Percentiles rank a stretch among this genome's conserved stretches.
Evolutionary conservation across 2,888 invertebrate species (phyloP).

Genomic region (Caenorhabditis wallacei): DNA sequence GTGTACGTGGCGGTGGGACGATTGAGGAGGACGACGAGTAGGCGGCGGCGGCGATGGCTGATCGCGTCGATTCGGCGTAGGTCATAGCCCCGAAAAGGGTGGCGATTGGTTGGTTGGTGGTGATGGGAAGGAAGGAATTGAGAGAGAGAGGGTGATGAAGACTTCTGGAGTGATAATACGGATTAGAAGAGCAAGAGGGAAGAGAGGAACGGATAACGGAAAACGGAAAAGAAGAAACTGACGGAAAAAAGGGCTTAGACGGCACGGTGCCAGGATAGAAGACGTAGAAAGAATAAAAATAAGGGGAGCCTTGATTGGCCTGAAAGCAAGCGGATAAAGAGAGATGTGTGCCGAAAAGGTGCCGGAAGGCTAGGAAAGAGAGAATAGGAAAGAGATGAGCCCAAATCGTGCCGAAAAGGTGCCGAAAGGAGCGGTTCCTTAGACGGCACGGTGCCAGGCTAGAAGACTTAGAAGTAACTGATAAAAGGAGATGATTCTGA

Average conservation of each 20-base stretch:
- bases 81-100: slow-evolving; percentile 50
- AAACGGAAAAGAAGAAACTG: not conserved
- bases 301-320: too few relatives aligned
- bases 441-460: too few relatives aligned
- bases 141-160: too few relatives aligned
- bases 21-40: slow-evolving; percentile 60
- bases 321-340: too few relatives aligned
- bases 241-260: not conserved
- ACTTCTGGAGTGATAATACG: slow-evolving; percentile 16
- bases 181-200: not conserved
- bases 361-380: too few relatives aligned
- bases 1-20: slow-evolving; percentile 65
- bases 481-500: too few relatives aligned
- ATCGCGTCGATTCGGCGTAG: slow-evolving; percentile 59
- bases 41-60: slow-evolving; percentile 44
- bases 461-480: too few relatives aligned
- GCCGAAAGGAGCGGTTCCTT: too few relatives aligned
- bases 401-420: too few relatives aligned
- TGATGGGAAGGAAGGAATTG: not conserved
- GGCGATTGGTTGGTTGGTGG: not conserved
- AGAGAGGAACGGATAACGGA: not conserved
- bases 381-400: too few relatives aligned
- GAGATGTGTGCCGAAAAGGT: too few relatives aligned
- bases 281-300: too few relatives aligned
- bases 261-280: slow-evolving; percentile 32